Base-by-base conservation (phyloP, 2,797 vertebrate genomes). In the Halcyon badia region DNA sequence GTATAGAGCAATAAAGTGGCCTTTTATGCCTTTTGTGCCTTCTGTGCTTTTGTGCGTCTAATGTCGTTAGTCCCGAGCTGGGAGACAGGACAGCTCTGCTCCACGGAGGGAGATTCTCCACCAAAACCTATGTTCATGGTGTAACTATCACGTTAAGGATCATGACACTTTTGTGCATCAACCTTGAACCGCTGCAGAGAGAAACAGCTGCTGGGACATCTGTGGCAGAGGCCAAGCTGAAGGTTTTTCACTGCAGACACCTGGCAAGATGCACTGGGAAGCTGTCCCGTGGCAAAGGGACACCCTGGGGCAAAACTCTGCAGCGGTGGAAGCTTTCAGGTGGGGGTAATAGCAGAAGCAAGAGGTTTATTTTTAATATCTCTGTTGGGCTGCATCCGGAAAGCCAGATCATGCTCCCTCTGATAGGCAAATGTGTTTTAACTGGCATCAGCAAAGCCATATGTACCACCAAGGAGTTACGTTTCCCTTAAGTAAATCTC, bases 391-490 rank as follows among this genome's bases (percentile, higher is more conserved):
- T 85, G 60, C 79, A 54, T 85, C 89, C 83, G 94, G 86, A n/a
- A 76, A 78, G 75, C 15, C 92, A 95, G 94, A 85, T 70, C 75
- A 93, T 66, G 64, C 33, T 83, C 39, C 57, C 89, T 87, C 79
- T 65, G 84, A 83, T 35, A 44, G 72, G 21, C 58, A 79, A 92
- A 84, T 42, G 48, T 85, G 56, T 77, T 94, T 94, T 73, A 90
- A 48, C 77, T 72, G 86, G 81, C 75, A 87, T 77, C 80, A 90
- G 68, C 71, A 75, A 91, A 57, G 31, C 75, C 81, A 16, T 49
- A 66, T 54, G 81, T 28, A 77, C 51, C 83, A 44, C 49, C 56
- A 46, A 94, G 73, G 88, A 94, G 51, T 49, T 87, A 44, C 4
- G 2, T 35, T 83, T 68, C 85, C 79, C 87, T 68, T 14, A 77